Evolutionary conservation across 1,140 invertebrate genomes (phyloP).

Genomic region (Mizuhopecten yessoensis): DNA sequence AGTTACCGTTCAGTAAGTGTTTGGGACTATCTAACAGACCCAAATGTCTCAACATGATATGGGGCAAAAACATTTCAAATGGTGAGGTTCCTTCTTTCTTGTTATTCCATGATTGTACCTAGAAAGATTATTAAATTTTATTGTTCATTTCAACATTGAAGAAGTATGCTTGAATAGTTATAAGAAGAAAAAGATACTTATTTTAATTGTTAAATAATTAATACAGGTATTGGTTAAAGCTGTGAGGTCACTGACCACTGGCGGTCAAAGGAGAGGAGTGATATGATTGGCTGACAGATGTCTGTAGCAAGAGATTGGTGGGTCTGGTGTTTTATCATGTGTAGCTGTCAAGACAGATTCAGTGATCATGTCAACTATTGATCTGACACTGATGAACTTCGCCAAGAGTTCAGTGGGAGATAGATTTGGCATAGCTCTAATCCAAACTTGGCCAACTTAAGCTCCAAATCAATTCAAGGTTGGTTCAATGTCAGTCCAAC

Average conservation of each 20-base stretch:
- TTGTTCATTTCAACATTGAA: neutral
- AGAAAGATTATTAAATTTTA: too few relatives aligned
- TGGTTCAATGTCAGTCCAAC: constrained; percentile 15
- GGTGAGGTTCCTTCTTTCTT: too few relatives aligned
- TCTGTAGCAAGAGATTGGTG: neutral
- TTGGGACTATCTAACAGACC: too few relatives aligned
- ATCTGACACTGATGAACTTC: constrained; percentile 24
- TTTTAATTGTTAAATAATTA: neutral
- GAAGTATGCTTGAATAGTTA: neutral
- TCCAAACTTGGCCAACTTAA: constrained; percentile 38
- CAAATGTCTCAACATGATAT: too few relatives aligned
- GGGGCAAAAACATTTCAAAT: too few relatives aligned
- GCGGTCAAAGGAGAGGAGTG: neutral
- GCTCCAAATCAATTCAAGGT: constrained; percentile 14
- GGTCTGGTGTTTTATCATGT: constrained; percentile 22
- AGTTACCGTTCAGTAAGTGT: neutral
- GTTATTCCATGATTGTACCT: too few relatives aligned
- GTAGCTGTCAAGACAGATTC: constrained; percentile 6
- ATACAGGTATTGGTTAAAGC: neutral
- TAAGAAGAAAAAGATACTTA: neutral
- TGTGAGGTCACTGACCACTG: neutral
- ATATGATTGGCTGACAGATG: constrained; percentile 11
- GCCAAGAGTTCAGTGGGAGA: constrained; percentile 9
- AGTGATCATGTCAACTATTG: constrained; percentile 19
- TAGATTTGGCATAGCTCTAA: neutral